phyloP scores from a whole-genome alignment of 2,797 vertebrate genomes.

The Chanos chanos region DNA sequence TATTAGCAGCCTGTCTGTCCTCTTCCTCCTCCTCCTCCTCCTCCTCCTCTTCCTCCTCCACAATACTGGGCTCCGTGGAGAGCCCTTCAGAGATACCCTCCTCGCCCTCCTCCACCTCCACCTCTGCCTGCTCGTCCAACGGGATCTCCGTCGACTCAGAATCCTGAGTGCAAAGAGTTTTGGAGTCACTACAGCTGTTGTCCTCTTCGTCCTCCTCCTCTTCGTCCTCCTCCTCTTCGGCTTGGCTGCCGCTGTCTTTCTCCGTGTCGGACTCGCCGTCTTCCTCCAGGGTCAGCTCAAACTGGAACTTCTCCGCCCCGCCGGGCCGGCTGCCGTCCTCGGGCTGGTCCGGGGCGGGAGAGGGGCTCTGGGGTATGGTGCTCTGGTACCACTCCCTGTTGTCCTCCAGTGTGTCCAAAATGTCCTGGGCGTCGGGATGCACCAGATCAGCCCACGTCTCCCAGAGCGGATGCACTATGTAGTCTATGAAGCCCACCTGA shows the following conservation, averaged over 20 bases:
- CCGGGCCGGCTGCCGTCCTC: slow-evolving; percentile 2
- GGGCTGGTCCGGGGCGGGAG: slow-evolving; percentile 26
- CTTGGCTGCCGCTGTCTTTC: slow-evolving; percentile 50
- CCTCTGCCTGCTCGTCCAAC: slow-evolving; percentile 77
- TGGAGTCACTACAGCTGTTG: slow-evolving; percentile 81
- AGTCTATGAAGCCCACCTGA: slow-evolving; percentile 79
- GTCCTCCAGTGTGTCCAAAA: slow-evolving; percentile 78
- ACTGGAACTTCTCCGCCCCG: slow-evolving; percentile 67
- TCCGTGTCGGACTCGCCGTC: slow-evolving; percentile 54
- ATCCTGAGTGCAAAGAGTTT: slow-evolving; percentile 83
- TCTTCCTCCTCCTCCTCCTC: slow-evolving; percentile 31
- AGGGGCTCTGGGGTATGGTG: slow-evolving; percentile 75
- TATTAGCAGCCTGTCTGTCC: slow-evolving; percentile 63
- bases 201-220: slow-evolving; percentile 59
- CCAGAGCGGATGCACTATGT: slow-evolving; percentile 80
- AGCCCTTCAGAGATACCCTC: slow-evolving; percentile 47
- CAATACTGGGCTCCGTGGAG: slow-evolving; percentile 62
- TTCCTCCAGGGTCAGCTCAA: slow-evolving; percentile 71
- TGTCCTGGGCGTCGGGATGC: slow-evolving; percentile 75
- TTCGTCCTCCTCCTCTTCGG: slow-evolving; percentile 50
- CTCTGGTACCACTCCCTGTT: slow-evolving; percentile 83
- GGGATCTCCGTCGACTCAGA: slow-evolving; percentile 81
- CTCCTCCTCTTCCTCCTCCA: slow-evolving; percentile 52
- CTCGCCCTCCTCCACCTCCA: slow-evolving; percentile 65
- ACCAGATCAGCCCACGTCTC: slow-evolving; percentile 81